Evolutionary conservation across 2,113 vertebrate species (phyloP).

Genomic region (Dromaius novaehollandiae): DNA sequence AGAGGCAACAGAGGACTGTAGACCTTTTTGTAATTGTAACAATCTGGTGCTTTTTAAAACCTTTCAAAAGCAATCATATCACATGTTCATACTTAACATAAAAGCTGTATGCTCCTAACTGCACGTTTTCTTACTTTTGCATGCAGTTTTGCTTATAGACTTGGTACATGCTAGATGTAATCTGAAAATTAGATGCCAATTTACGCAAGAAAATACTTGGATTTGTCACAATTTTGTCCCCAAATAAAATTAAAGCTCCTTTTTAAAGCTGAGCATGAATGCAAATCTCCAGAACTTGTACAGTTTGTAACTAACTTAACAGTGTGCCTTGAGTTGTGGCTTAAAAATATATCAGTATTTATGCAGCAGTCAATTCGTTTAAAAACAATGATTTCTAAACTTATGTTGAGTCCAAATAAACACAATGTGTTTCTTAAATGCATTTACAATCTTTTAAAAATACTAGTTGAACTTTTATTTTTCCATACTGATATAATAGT

Average conservation of each 20-base stretch:
- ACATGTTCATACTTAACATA: background rate
- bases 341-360: background rate
- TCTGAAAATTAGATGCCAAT: background rate
- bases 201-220: conserved; percentile 13
- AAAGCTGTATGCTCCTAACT: background rate
- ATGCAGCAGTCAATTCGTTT: background rate
- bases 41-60: conserved; percentile 34
- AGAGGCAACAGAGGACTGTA: conserved; percentile 50
- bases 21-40: conserved; percentile 48
- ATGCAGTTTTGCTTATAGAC: background rate
- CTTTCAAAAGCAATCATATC: conserved; percentile 46
- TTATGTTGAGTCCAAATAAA: background rate
- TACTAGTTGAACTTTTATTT: background rate
- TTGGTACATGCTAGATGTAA: background rate
- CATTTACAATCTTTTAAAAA: background rate
- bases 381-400: background rate
- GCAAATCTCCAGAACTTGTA: background rate
- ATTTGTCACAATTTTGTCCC: conserved; percentile 13
- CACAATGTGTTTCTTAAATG: background rate
- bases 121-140: background rate
- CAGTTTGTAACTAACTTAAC: background rate
- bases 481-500: background rate
- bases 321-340: background rate
- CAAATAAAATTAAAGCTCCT: background rate
- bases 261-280: background rate